phyloP scores from a whole-genome alignment of 2,888 invertebrate genomes.

The Trichogramma evanescens region DNA sequence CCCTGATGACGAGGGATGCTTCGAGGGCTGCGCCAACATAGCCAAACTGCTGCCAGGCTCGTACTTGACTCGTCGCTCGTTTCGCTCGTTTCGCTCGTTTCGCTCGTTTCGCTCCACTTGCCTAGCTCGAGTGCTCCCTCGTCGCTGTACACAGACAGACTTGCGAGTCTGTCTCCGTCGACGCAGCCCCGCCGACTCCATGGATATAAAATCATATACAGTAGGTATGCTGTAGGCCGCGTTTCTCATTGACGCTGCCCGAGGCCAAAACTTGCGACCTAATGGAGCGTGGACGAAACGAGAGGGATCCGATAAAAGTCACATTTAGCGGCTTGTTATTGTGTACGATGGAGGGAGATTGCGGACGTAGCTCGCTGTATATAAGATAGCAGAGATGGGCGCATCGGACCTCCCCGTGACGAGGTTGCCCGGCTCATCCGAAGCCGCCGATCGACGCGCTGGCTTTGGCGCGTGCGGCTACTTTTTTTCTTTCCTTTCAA shows the following conservation, averaged over 20 bases:
- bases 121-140: slow-evolving; percentile 11
- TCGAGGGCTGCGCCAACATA: neutral
- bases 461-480: slow-evolving; percentile 18
- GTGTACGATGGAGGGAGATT: no score
- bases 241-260: slow-evolving; percentile 12
- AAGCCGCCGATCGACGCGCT: slow-evolving; percentile 36
- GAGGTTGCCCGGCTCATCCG: slow-evolving; percentile 8
- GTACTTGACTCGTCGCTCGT: neutral
- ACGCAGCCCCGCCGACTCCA: no score
- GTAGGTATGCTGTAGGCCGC: no score
- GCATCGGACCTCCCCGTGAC: slow-evolving; percentile 2
- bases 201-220: no score
- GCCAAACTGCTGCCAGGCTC: neutral
- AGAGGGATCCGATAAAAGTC: no score
- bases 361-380: no score
- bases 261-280: slow-evolving; percentile 10
- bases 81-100: neutral
- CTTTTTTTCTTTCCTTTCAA: neutral
- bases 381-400: neutral
- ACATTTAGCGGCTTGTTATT: no score
- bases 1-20: neutral
- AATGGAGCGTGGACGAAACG: no score
- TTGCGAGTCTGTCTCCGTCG: no score
- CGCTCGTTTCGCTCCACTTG: slow-evolving; percentile 17
- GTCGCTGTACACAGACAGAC: no score